Evolutionary conservation across 2,113 vertebrate species (phyloP), one percentile per base, ranked within the genome.

Genomic region (Lycocorax pyrrhopterus): DNA sequence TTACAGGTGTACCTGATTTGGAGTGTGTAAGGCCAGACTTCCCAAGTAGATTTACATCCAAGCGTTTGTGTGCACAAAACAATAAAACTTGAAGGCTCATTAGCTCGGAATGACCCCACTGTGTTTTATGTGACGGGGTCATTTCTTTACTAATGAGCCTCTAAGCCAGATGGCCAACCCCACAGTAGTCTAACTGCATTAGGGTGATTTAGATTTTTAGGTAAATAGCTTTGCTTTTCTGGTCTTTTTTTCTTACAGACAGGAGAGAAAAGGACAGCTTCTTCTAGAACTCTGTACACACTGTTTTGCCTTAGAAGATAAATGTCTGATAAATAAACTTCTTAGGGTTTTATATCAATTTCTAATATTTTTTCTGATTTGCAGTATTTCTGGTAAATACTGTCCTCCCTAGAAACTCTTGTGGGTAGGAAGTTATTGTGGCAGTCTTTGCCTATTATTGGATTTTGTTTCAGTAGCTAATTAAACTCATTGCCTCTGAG

Each of bases 101-200:
- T 97, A 97, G 84, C 81, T 97, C 85, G 84, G 90, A 97, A 95
- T 96, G 96, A 94, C 96, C 97, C 94, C 94, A 89, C 81, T 94
- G 89, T 95, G 91, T 96, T 96, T 96, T 90, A 87, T 95, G 51
- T 35, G 22, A 44, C 72, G 77, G 92, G 95, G 96, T 97, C 96
- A 96, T 95, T 98, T 97, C 86, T 93, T 96, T 93, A 75, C 92
- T 97, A 96, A 97, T 96, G 94, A 97, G 49, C 94, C 95, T 74
- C 92, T 78, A 83, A 97, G 77, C 92, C 95, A 97, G 94, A 96
- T 95, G 96, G 96, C 95, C 89, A 90, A 95, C 71, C 94, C 82
- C 93, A 74, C 84, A 84, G 80, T 78, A 81, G 76, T 94, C 85
- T 76, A 46, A 79, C 84, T 76, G 74, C 77, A 90, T 94, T 88